Percentiles rank a stretch among this genome's conserved stretches.
phyloP scores from a whole-genome alignment of 2,888 invertebrate species.

The Buathra laborator region DNA sequence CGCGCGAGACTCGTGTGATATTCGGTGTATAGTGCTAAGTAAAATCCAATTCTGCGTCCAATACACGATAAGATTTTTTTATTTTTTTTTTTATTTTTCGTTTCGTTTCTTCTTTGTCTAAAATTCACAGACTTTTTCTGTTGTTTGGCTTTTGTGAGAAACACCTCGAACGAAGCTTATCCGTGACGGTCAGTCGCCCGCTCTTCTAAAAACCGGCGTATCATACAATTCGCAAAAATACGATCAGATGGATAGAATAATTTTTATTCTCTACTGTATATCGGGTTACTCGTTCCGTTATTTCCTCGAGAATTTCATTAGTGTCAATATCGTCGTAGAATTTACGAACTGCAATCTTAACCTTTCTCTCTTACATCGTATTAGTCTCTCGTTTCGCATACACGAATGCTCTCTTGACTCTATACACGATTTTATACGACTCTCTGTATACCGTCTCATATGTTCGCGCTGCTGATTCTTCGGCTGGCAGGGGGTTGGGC shows the following conservation, averaged over 20 bases:
- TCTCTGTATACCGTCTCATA: slow-evolving; percentile 41
- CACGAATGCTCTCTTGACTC: background rate
- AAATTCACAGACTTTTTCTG: background rate
- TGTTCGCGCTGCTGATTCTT: slow-evolving; percentile 17
- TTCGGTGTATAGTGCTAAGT: slow-evolving; percentile 51
- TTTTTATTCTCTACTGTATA: slow-evolving; percentile 38
- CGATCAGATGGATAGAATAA: slow-evolving; percentile 44
- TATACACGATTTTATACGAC: slow-evolving; percentile 17
- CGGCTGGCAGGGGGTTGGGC: slow-evolving; percentile 17
- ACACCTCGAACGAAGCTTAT: slow-evolving; percentile 25
- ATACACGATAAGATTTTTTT: slow-evolving; percentile 53
- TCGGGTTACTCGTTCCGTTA: slow-evolving; percentile 34
- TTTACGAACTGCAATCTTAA: slow-evolving; percentile 16
- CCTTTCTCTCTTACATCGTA: slow-evolving; percentile 21
- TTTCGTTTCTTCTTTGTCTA: background rate
- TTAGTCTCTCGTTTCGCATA: slow-evolving; percentile 8
- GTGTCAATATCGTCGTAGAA: slow-evolving; percentile 47
- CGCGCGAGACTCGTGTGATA: slow-evolving; percentile 29
- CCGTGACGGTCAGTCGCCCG: background rate
- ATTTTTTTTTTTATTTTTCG: slow-evolving; percentile 24
- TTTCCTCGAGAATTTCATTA: slow-evolving; percentile 42
- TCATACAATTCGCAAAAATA: slow-evolving; percentile 49
- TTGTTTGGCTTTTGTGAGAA: slow-evolving; percentile 10
- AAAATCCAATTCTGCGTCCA: slow-evolving; percentile 56
- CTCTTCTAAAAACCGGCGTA: slow-evolving; percentile 24